These are phyloP conservation scores for Endomychus coccineus DNA, from an alignment of 2,888 invertebrate genomes.

Conservation along the genomic window DNA sequence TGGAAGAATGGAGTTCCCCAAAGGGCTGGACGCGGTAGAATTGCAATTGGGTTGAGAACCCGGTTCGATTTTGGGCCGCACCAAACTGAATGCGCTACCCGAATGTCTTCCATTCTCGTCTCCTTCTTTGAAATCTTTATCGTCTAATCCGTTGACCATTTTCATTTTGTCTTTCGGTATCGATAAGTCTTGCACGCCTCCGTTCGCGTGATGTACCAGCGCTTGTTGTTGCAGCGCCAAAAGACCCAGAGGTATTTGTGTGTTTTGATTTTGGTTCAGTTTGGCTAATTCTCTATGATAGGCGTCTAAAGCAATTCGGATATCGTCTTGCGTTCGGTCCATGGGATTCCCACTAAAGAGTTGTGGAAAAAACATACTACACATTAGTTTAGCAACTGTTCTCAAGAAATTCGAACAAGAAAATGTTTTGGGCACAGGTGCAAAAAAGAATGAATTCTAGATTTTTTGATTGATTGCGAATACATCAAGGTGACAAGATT, in stretches of 20 bases:
- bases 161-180: conserved; percentile 71
- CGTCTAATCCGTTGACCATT: conserved; percentile 63
- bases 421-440: not conserved
- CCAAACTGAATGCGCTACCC: conserved; percentile 80
- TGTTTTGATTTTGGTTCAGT: conserved; percentile 57
- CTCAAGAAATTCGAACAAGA: conserved; percentile 19
- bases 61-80: conserved; percentile 78
- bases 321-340: conserved; percentile 73
- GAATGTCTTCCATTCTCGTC: conserved; percentile 71
- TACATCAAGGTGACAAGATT: no score
- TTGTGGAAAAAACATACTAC: conserved; percentile 75
- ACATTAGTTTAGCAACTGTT: conserved; percentile 48
- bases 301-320: conserved; percentile 81
- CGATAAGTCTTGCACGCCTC: conserved; percentile 75
- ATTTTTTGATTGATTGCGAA: not conserved
- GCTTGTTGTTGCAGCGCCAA: conserved; percentile 73
- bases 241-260: conserved; percentile 54
- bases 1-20: conserved; percentile 79
- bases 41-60: conserved; percentile 59
- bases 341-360: conserved; percentile 63
- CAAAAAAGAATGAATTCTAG: not conserved
- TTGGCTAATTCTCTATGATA: conserved; percentile 91
- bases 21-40: conserved; percentile 75
- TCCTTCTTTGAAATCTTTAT: conserved; percentile 52
- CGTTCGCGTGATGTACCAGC: conserved; percentile 51